These are phyloP conservation scores for Drosophila colorata DNA, from an alignment of 2,888 invertebrate genomes.

Conservation along the genomic window DNA sequence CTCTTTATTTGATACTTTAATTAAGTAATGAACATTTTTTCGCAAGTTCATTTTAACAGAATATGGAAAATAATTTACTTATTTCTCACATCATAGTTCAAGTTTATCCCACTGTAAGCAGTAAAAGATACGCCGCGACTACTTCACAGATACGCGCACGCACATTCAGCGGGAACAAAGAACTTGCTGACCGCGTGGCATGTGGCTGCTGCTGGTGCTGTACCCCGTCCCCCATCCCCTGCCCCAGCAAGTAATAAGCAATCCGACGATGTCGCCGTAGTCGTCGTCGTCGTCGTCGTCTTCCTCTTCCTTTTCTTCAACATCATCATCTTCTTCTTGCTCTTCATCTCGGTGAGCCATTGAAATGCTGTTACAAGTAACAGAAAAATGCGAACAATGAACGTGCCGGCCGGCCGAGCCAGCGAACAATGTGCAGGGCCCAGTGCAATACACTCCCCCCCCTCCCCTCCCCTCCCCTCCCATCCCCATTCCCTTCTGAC, in stretches of 20 bases:
- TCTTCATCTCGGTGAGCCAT: slow-evolving; percentile 44
- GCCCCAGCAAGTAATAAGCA: slow-evolving; percentile 57
- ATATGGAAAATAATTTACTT: neutral
- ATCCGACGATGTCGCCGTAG: slow-evolving; percentile 52
- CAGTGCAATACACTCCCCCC: slow-evolving; percentile 33
- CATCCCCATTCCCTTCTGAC: neutral
- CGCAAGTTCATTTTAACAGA: neutral
- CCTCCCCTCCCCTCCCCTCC: neutral
- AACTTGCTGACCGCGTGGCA: slow-evolving; percentile 79
- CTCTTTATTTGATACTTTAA: too few species aligned
- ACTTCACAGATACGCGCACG: slow-evolving; percentile 52
- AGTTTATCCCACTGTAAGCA: slow-evolving; percentile 23
- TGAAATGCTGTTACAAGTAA: slow-evolving; percentile 78
- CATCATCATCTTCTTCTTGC: slow-evolving; percentile 10
- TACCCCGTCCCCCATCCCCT: neutral
- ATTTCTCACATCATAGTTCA: neutral
- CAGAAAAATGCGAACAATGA: slow-evolving; percentile 74
- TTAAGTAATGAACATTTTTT: too few species aligned
- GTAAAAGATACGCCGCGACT: slow-evolving; percentile 30
- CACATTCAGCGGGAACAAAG: slow-evolving; percentile 66
- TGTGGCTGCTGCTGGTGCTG: slow-evolving; percentile 33
- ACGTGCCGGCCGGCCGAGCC: slow-evolving; percentile 36
- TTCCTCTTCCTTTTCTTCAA: slow-evolving; percentile 19
- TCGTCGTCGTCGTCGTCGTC: too few species aligned
- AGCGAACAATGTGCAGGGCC: slow-evolving; percentile 59